These are phyloP conservation scores for Dryocosmus kuriphilus DNA, from an alignment of 2,888 invertebrate genomes.

Conservation along the genomic window DNA sequence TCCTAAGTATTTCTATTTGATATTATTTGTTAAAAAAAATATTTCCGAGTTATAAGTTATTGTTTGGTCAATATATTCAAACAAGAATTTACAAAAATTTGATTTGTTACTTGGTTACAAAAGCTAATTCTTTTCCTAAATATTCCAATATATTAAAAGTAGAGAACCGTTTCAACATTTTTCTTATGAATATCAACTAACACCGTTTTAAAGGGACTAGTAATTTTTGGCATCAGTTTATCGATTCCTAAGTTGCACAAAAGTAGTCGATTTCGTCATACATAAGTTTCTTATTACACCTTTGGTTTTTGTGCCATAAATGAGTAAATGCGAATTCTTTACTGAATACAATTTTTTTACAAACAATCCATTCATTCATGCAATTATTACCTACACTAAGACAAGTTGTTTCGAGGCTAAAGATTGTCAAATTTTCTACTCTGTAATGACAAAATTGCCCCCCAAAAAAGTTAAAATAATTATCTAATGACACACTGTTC, in stretches of 20 bases:
- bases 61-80: too few species aligned
- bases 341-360: background rate
- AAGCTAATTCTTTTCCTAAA: too few species aligned
- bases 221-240: too few species aligned
- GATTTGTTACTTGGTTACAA: too few species aligned
- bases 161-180: background rate
- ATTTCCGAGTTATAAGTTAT: too few species aligned
- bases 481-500: background rate
- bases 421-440: background rate
- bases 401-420: background rate
- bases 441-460: background rate
- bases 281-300: background rate
- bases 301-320: background rate
- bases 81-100: too few species aligned
- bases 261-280: background rate
- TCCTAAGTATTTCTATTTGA: too few species aligned
- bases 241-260: background rate
- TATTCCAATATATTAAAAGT: background rate
- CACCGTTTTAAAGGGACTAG: background rate
- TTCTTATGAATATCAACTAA: background rate
- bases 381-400: background rate
- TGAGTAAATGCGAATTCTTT: background rate
- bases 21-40: too few species aligned
- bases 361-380: background rate
- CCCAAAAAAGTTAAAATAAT: background rate